Conservation (phyloP, 2,888 invertebrate genomes). For the Abrostola triplasia region DNA sequence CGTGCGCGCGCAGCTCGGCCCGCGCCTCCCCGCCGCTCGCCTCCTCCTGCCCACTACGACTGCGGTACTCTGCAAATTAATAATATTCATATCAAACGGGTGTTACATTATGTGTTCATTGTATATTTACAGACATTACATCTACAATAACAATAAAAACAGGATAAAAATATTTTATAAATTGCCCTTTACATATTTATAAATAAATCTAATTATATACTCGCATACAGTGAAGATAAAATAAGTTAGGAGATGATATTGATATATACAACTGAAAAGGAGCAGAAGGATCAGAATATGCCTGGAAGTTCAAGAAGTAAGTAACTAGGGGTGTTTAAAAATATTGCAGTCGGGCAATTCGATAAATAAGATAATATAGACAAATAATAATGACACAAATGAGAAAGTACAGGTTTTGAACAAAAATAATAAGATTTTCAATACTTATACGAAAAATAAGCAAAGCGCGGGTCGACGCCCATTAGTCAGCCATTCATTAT, state of each 20-base stretch:
- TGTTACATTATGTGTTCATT: background rate
- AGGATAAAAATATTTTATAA: background rate
- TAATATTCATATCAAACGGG: constrained; percentile 6
- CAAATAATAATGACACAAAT: too few species aligned
- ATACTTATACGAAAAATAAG: background rate
- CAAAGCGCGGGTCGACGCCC: background rate
- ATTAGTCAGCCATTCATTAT: constrained; percentile 22
- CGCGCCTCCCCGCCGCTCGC: constrained; percentile 43
- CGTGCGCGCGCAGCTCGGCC: constrained; percentile 51
- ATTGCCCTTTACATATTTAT: too few species aligned
- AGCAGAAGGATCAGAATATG: too few species aligned
- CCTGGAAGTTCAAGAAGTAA: too few species aligned
- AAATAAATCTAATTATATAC: too few species aligned
- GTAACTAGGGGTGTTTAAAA: too few species aligned
- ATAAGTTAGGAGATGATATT: too few species aligned
- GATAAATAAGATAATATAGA: too few species aligned
- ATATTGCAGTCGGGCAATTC: too few species aligned
- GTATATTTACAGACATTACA: background rate
- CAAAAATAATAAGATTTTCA: background rate
- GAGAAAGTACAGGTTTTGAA: background rate
- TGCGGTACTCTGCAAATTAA: constrained; percentile 68
- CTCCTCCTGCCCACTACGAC: constrained; percentile 66
- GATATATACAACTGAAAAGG: too few species aligned
- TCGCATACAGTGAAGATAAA: too few species aligned
- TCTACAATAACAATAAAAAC: background rate